Conservation (phyloP, 2,113 vertebrate species). For the Zosterops japonicus region DNA sequence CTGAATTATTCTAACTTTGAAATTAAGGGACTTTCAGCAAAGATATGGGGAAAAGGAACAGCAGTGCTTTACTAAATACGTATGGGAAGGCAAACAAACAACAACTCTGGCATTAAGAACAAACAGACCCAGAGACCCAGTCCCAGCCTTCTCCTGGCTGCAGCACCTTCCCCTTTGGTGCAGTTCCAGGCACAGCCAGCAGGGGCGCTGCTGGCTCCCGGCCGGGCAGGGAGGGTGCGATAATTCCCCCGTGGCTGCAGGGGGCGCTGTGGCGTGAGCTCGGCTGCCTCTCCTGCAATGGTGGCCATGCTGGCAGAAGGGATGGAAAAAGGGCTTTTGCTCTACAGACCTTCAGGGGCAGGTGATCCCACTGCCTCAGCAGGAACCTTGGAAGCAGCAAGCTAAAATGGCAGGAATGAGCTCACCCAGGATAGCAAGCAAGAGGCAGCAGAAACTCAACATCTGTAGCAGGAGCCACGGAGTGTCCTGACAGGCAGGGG, state of each 20-base stretch:
- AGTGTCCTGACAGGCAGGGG: neutral
- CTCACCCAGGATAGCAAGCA: neutral
- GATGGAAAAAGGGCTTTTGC: neutral
- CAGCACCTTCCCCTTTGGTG: neutral
- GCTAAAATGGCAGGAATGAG: neutral
- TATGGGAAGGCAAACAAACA: neutral
- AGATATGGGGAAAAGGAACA: neutral
- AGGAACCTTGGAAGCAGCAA: neutral
- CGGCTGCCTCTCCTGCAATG: neutral
- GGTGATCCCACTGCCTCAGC: neutral
- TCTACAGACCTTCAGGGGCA: neutral
- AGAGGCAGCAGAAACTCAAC: neutral
- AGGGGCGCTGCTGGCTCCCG: neutral
- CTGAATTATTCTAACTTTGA: neutral
- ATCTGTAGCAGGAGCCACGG: neutral
- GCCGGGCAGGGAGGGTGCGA: no score
- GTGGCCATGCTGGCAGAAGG: accelerated
- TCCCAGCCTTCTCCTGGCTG: neutral
- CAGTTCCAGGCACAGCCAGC: neutral
- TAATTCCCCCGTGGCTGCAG: neutral
- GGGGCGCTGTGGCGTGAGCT: neutral
- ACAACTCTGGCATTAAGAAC: no score
- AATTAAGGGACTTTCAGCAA: neutral
- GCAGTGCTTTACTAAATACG: neutral
- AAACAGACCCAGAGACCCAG: neutral